Conservation (phyloP, 2,888 invertebrate genomes). For the Punctoribates punctum region DNA sequence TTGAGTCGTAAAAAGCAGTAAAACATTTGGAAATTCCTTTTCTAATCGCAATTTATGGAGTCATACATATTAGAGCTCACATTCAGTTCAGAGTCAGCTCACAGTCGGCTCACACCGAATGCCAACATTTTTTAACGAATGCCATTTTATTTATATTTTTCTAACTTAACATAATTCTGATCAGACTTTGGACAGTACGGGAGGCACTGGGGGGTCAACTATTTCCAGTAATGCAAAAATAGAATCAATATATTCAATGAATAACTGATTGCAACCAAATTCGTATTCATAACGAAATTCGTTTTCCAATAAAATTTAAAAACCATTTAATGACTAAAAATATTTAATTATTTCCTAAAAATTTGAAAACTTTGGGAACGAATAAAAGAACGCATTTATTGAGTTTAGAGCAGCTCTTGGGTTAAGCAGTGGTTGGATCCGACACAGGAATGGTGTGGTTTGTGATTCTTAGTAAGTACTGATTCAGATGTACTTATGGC, state of each 20-base stretch:
- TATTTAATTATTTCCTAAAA: too few relatives aligned
- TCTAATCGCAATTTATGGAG: neutral
- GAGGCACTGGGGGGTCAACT: neutral
- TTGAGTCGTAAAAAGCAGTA: neutral
- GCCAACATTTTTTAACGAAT: neutral
- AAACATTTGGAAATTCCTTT: neutral
- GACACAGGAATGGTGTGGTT: too few relatives aligned
- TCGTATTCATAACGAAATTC: too few relatives aligned
- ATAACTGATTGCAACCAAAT: neutral
- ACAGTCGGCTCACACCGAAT: too few relatives aligned
- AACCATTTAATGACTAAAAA: too few relatives aligned
- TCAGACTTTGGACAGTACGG: neutral
- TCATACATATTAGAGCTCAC: neutral
- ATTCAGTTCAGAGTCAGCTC: neutral
- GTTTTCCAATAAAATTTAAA: too few relatives aligned
- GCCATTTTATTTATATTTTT: neutral
- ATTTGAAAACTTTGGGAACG: too few relatives aligned
- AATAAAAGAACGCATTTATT: too few relatives aligned
- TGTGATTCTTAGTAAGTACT: neutral
- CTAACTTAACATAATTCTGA: neutral
- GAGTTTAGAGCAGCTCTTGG: too few relatives aligned
- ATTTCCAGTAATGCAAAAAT: neutral
- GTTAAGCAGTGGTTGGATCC: too few relatives aligned
- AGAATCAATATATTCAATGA: neutral
- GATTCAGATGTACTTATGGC: constrained; percentile 2